Evolutionary conservation across 1,140 invertebrate species (phyloP).

Genomic region (Nixonia krombeini): DNA sequence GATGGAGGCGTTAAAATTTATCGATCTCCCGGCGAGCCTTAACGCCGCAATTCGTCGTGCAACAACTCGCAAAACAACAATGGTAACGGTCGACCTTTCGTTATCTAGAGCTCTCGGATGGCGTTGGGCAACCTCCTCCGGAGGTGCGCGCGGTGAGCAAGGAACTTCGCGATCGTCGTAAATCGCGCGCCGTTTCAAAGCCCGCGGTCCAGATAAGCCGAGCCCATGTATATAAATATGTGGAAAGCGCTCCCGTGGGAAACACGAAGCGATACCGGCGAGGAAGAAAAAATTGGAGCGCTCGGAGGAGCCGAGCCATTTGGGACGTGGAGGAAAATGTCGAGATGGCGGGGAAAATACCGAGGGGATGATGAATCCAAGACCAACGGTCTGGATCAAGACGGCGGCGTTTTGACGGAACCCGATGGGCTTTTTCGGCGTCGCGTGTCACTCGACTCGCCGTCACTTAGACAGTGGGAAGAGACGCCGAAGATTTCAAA

Average conservation of each 20-base stretch:
- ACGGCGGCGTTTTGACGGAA: not conserved
- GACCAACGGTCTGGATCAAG: conserved; percentile 1
- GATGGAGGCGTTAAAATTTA: too few relatives aligned
- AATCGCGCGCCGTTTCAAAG: conserved; percentile 42
- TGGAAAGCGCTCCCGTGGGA: conserved; percentile 39
- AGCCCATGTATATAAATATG: conserved; percentile 46
- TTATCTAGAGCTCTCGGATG: too few relatives aligned
- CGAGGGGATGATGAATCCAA: conserved; percentile 5
- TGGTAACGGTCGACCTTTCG: too few relatives aligned
- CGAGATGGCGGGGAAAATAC: conserved; percentile 2
- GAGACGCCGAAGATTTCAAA: too few relatives aligned
- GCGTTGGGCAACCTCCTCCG: too few relatives aligned
- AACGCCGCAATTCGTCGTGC: too few relatives aligned
- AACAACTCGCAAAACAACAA: too few relatives aligned
- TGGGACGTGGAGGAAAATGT: conserved; percentile 19
- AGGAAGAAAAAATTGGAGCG: conserved; percentile 25
- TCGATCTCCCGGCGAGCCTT: too few relatives aligned
- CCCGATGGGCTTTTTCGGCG: conserved; percentile 1
- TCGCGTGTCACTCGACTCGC: conserved; percentile 4
- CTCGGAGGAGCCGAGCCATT: conserved; percentile 1
- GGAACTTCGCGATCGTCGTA: conserved; percentile 37
- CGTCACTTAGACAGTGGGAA: not conserved
- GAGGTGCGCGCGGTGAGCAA: too few relatives aligned
- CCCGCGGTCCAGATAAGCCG: conserved; percentile 39
- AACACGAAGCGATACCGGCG: conserved; percentile 22